A percentile compares a stretch with the other conserved stretches of the same genome.
These are phyloP conservation scores for Eriosoma lanigerum DNA, from an alignment of 1,140 invertebrate species.

Conservation along the genomic window DNA sequence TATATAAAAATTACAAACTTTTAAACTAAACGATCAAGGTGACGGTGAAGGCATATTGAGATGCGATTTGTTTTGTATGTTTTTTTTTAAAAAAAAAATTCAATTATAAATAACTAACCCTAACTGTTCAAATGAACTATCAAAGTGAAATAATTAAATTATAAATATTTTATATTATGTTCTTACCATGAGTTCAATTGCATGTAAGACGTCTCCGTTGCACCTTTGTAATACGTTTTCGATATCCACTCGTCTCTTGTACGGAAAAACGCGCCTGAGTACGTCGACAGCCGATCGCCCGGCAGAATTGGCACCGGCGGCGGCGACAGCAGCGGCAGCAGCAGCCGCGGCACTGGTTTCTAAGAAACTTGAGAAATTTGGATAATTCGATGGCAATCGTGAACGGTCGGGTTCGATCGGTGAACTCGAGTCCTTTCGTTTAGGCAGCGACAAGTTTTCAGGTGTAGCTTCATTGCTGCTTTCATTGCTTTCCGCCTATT, in stretches of 20 bases:
- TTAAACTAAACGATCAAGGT: too few species aligned
- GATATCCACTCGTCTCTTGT: slow-evolving; percentile 77
- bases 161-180: too few species aligned
- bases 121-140: too few species aligned
- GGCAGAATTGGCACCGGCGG: slow-evolving; percentile 24
- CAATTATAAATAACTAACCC: too few species aligned
- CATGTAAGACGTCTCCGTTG: slow-evolving; percentile 83
- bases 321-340: slow-evolving; percentile 44
- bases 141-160: too few species aligned
- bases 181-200: slow-evolving; percentile 84
- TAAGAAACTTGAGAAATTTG: slow-evolving; percentile 18
- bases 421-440: slow-evolving; percentile 54
- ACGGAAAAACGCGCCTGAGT: slow-evolving; percentile 79
- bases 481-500: slow-evolving; percentile 56
- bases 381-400: slow-evolving; percentile 29
- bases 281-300: slow-evolving; percentile 65
- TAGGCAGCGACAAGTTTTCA: slow-evolving; percentile 58
- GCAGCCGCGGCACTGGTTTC: slow-evolving; percentile 52
- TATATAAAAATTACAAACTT: too few species aligned
- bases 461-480: slow-evolving; percentile 56
- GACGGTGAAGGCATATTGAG: too few species aligned
- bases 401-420: slow-evolving; percentile 23
- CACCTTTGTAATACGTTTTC: slow-evolving; percentile 74
- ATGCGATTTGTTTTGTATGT: too few species aligned
- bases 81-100: too few species aligned